Base-by-base conservation (phyloP, 2,797 vertebrate species). In the Sandelia bainsii region DNA sequence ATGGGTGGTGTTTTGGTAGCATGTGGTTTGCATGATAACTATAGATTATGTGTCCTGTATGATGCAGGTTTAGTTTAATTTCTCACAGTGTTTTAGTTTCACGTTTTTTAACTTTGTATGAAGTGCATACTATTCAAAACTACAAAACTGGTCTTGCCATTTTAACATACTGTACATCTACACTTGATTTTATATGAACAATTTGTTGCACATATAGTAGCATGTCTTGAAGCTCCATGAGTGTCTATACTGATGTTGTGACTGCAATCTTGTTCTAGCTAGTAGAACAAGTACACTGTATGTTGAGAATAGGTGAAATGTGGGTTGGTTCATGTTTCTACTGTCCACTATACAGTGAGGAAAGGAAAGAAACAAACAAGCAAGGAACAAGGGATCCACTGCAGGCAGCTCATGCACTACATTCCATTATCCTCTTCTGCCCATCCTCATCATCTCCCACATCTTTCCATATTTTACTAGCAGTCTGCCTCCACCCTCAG, bases 401-500 rank as follows among this genome's bases (percentile, higher is more conserved):
- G 22, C 19, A 37, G 23, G 45, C 70, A 27, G 51, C 51, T 50
- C 59, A 68, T 77, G 34, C 46, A 42, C 42, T 54, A 44, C 67
- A 69, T 53, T 75, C 64, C 27, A n/a, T 59, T 27, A 29, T 62
- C 19, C n/a, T 53, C 52, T 42, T 53, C 42, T 52, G 32, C 20
- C 32, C 17, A 29, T 48, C 40, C 48, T 25, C 23, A 39, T 62
- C 12, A 61, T 53, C 63, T 68, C 27, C 20, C 9, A 16, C 34
- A 44, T 64, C 46, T 40, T 46, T 68, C 56, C 29, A 34, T 69
- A 61, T 62, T 68, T 61, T 39, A 69, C 46, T 50, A 42, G 11
- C 9, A 42, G 20, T 60, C 48, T 74, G 56, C 23, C 34, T 39
- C 54, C 23, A 27, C 68, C 89, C 76, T 65, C 23, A 32, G 75